These are phyloP conservation scores for Euspilapteryx auroguttella DNA, from an alignment of 2,888 invertebrate species.

Conservation along the genomic window DNA sequence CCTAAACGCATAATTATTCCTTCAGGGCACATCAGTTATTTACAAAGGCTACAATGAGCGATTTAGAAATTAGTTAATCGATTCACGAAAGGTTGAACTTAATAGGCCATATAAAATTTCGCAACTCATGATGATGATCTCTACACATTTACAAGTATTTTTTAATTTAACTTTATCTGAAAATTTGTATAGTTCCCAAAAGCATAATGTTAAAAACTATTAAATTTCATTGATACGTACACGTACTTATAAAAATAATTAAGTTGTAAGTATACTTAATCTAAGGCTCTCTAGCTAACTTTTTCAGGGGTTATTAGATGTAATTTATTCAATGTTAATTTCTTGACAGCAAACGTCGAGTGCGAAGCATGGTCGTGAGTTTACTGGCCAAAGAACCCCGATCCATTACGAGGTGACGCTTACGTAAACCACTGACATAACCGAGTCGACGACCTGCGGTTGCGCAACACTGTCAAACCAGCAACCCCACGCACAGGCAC, in stretches of 20 bases:
- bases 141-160: too few relatives aligned
- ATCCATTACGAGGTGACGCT: constrained; percentile 50
- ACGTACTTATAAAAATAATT: too few relatives aligned
- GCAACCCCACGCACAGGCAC: constrained; percentile 46
- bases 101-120: constrained; percentile 39
- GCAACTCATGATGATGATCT: constrained; percentile 14
- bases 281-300: too few relatives aligned
- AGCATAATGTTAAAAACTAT: too few relatives aligned
- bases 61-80: constrained; percentile 29
- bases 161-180: too few relatives aligned
- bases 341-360: too few relatives aligned
- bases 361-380: constrained; percentile 42
- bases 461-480: constrained; percentile 49
- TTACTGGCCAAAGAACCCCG: constrained; percentile 39
- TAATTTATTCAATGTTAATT: too few relatives aligned
- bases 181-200: too few relatives aligned
- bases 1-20: constrained; percentile 49
- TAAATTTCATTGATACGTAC: too few relatives aligned
- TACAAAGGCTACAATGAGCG: constrained; percentile 30
- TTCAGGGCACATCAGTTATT: constrained; percentile 51
- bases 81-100: constrained; percentile 46
- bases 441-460: constrained; percentile 57
- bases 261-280: too few relatives aligned
- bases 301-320: too few relatives aligned
- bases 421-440: constrained; percentile 59